phyloP scores from a whole-genome alignment of 2,888 invertebrate species.

The Lasioglossum oenotherae region DNA sequence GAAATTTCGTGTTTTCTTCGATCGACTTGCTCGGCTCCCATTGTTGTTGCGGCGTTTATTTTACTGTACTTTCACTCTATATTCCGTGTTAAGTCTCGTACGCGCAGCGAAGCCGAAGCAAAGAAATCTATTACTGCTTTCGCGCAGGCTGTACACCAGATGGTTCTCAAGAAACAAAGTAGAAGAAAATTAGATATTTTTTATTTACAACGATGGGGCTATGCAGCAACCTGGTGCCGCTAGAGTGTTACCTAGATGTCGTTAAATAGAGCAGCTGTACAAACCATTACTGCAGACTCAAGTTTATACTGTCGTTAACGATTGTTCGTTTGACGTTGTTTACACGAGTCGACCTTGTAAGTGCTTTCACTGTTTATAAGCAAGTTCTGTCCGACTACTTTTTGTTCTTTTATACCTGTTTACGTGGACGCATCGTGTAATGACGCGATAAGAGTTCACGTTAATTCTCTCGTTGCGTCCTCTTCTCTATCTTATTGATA shows the following conservation, averaged over 20 bases:
- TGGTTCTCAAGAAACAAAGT: slow-evolving; percentile 32
- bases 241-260: slow-evolving; percentile 66
- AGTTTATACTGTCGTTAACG: slow-evolving; percentile 69
- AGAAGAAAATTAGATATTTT: slow-evolving; percentile 55
- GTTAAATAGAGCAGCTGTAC: slow-evolving; percentile 64
- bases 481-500: slow-evolving; percentile 11
- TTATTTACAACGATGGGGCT: slow-evolving; percentile 62
- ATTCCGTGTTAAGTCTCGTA: slow-evolving; percentile 15
- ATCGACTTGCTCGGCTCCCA: background rate
- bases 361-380: slow-evolving; percentile 42
- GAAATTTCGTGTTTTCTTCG: background rate
- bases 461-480: slow-evolving; percentile 58
- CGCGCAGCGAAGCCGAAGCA: slow-evolving; percentile 36
- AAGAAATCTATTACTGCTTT: slow-evolving; percentile 41
- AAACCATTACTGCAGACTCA: slow-evolving; percentile 58
- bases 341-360: slow-evolving; percentile 54
- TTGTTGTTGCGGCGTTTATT: slow-evolving; percentile 11
- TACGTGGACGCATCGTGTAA: slow-evolving; percentile 23
- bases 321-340: slow-evolving; percentile 57
- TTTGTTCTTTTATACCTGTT: slow-evolving; percentile 37
- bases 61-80: slow-evolving; percentile 17
- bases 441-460: slow-evolving; percentile 44
- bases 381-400: slow-evolving; percentile 40
- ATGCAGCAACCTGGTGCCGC: slow-evolving; percentile 26
- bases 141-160: slow-evolving; percentile 30